Percentiles rank a stretch among this genome's conserved stretches.
Conservation (phyloP, 2,113 vertebrate genomes). For the Genyomyrus donnyi region DNA sequence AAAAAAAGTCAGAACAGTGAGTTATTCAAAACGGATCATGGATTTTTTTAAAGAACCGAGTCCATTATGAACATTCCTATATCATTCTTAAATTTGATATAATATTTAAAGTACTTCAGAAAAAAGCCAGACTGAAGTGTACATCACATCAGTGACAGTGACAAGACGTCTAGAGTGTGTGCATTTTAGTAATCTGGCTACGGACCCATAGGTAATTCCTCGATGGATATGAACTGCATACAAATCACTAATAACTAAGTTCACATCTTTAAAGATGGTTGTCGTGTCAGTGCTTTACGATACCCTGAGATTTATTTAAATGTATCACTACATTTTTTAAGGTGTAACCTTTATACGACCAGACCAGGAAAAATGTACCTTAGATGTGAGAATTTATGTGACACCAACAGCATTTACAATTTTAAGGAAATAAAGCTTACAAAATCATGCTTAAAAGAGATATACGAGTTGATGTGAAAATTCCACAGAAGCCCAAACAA, state of each 20-base stretch:
- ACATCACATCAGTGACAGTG: neutral
- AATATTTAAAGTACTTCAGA: neutral
- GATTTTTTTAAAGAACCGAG: neutral
- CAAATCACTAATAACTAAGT: neutral
- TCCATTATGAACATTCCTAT: neutral
- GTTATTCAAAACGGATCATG: neutral
- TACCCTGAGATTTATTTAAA: neutral
- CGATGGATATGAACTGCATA: neutral
- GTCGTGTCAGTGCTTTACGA: neutral
- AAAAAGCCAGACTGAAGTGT: neutral
- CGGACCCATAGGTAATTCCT: neutral
- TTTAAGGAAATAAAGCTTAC: constrained; percentile 28
- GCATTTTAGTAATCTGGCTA: neutral
- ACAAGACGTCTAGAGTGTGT: neutral
- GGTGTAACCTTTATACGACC: constrained; percentile 47
- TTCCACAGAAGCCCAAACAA: neutral
- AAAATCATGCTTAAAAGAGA: constrained; percentile 42
- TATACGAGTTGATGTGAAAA: constrained; percentile 50
- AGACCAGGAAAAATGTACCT: constrained; percentile 44
- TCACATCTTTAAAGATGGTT: neutral
- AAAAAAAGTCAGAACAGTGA: neutral
- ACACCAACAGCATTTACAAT: constrained; percentile 45
- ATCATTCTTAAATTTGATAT: neutral
- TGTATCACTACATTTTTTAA: constrained; percentile 18
- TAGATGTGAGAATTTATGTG: constrained; percentile 32